These are phyloP conservation scores for Vannuccia rotundouncinata DNA, from an alignment of 2,888 invertebrate genomes.

Conservation along the genomic window DNA sequence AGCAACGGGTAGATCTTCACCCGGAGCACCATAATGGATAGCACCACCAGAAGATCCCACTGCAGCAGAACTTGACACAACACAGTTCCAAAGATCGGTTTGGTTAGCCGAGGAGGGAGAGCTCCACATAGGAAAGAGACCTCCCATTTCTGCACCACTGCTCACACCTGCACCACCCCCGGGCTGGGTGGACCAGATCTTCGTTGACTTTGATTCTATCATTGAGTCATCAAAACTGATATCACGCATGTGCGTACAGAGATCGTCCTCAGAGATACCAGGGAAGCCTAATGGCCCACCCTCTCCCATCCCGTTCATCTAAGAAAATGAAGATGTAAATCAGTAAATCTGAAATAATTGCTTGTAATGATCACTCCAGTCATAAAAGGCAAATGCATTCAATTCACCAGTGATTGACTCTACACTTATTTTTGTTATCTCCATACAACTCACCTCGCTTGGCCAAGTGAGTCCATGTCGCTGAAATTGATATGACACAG, in stretches of 20 bases:
- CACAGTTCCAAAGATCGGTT: neutral
- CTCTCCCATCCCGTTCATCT: neutral
- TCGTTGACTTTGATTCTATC: neutral
- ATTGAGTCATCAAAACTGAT: neutral
- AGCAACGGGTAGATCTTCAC: neutral
- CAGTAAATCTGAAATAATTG: too few species aligned
- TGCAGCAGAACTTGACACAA: neutral
- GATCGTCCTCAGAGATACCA: neutral
- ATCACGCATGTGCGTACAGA: slow-evolving; percentile 1
- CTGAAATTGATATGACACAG: slow-evolving; percentile 25
- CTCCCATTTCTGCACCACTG: neutral
- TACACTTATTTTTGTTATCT: too few species aligned
- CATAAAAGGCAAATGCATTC: too few species aligned
- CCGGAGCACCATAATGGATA: neutral
- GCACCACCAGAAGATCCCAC: neutral
- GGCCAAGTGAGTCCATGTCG: slow-evolving; percentile 13
- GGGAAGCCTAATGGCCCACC: neutral
- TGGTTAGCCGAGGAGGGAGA: too few species aligned
- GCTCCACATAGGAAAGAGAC: neutral
- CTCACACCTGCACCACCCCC: neutral
- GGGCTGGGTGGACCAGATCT: slow-evolving; percentile 1
- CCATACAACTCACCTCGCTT: too few species aligned
- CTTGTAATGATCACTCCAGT: too few species aligned
- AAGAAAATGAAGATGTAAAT: too few species aligned
- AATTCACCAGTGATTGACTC: too few species aligned